Evolutionary conservation across 2,888 invertebrate species (phyloP).

Genomic region (Acanthopleura granulata): DNA sequence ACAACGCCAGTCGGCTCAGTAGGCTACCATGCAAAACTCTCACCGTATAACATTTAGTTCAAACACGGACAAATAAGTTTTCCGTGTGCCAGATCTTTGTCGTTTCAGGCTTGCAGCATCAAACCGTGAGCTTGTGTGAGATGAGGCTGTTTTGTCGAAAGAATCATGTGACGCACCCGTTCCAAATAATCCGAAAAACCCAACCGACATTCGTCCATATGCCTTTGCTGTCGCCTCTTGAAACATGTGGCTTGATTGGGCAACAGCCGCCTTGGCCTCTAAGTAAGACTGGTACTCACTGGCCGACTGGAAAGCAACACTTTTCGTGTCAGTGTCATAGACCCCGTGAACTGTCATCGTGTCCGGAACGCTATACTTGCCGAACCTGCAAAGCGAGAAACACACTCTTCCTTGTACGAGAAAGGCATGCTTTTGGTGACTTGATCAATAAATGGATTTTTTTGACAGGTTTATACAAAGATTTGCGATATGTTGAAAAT

Average conservation of each 20-base stretch:
- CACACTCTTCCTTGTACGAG: background rate
- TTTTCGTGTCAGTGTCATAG: slow-evolving; percentile 28
- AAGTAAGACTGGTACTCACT: slow-evolving; percentile 24
- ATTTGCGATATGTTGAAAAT: too few species aligned
- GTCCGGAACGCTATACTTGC: slow-evolving; percentile 24
- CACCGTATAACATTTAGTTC: slow-evolving; percentile 26
- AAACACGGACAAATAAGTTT: slow-evolving; percentile 19
- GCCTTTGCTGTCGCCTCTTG: slow-evolving; percentile 12
- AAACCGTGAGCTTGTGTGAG: background rate
- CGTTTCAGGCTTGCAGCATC: background rate
- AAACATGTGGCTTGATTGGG: slow-evolving; percentile 26
- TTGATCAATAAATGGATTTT: too few species aligned
- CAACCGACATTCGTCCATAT: background rate
- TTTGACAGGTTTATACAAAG: too few species aligned
- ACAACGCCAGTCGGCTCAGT: too few species aligned
- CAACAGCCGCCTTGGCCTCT: slow-evolving; percentile 24
- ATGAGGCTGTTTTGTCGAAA: background rate
- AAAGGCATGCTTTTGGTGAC: too few species aligned
- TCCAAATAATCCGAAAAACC: slow-evolving; percentile 13
- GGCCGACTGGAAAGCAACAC: slow-evolving; percentile 24
- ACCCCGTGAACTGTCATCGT: slow-evolving; percentile 29
- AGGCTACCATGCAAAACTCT: too few species aligned
- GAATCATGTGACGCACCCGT: background rate
- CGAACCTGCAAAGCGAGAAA: slow-evolving; percentile 21
- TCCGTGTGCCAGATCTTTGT: background rate